Conservation (phyloP, 2,797 vertebrate species). For the Catostomus latipinnis region DNA sequence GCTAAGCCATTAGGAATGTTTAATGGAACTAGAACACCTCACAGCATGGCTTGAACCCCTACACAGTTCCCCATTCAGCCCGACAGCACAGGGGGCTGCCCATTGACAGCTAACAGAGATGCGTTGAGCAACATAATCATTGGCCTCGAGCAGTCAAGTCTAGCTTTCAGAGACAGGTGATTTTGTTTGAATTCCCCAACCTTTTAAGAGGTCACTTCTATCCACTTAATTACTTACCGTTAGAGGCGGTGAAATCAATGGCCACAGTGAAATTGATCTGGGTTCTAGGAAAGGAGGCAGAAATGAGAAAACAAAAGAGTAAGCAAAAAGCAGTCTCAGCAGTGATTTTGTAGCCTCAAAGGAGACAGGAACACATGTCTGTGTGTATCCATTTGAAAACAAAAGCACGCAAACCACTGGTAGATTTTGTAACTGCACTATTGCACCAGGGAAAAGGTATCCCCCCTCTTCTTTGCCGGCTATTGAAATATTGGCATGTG, state of each 20-base stretch:
- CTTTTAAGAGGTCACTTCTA: slow-evolving; percentile 29
- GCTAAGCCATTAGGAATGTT: slow-evolving; percentile 22
- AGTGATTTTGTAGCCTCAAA: not conserved
- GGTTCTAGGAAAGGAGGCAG: slow-evolving; percentile 77
- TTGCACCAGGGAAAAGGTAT: too few relatives aligned
- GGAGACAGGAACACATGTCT: slow-evolving; percentile 15
- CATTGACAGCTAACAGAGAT: slow-evolving; percentile 13
- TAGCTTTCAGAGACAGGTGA: not conserved
- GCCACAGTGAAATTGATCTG: slow-evolving; percentile 98
- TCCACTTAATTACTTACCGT: slow-evolving; percentile 83
- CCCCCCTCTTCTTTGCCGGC: too few relatives aligned
- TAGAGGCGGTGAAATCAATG: slow-evolving; percentile 97
- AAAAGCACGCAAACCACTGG: not conserved
- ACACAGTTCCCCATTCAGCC: slow-evolving; percentile 11
- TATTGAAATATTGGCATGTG: too few relatives aligned
- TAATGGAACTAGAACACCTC: not conserved
- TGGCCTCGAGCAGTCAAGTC: not conserved
- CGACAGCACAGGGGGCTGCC: not conserved
- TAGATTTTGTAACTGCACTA: too few relatives aligned
- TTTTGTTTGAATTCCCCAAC: slow-evolving; percentile 19
- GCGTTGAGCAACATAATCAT: slow-evolving; percentile 15
- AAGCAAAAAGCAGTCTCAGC: slow-evolving; percentile 40
- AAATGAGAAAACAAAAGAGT: slow-evolving; percentile 46
- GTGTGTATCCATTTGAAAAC: slow-evolving; percentile 13
- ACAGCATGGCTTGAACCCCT: not conserved